phyloP scores from a whole-genome alignment of 1,140 invertebrate species.

The Gryon sp. region DNA sequence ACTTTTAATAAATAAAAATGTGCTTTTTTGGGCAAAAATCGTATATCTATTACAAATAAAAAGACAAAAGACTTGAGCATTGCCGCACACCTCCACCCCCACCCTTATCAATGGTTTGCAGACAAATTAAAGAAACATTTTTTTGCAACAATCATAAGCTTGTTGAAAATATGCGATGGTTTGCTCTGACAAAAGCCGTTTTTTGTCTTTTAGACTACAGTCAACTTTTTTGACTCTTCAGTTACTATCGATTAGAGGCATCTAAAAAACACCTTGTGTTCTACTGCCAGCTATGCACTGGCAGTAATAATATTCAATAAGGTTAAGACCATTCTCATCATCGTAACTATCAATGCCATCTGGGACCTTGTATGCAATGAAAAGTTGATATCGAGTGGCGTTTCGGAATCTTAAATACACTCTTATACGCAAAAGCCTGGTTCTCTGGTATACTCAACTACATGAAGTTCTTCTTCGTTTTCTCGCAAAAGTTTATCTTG shows the following conservation, averaged over 20 bases:
- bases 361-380: constrained; percentile 2
- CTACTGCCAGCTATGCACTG: constrained; percentile 25
- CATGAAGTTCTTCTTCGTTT: constrained; percentile 29
- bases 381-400: constrained; percentile 24
- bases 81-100: no score
- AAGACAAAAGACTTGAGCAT: no score
- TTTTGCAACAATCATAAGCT: no score
- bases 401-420: constrained; percentile 18
- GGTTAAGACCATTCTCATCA: not conserved
- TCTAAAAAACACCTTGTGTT: constrained; percentile 2
- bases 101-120: no score
- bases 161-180: not conserved
- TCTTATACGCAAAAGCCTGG: constrained; percentile 17
- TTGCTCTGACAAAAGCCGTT: not conserved
- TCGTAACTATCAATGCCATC: constrained; percentile 8
- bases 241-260: not conserved
- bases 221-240: not conserved
- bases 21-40: no score
- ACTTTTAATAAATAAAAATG: no score
- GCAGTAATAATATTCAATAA: constrained; percentile 22
- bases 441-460: constrained; percentile 9
- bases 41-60: no score
- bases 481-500: constrained; percentile 23
- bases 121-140: no score
- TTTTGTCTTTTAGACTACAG: not conserved